phyloP scores from a whole-genome alignment of 2,113 vertebrate species.

The Calyptomena viridis region DNA sequence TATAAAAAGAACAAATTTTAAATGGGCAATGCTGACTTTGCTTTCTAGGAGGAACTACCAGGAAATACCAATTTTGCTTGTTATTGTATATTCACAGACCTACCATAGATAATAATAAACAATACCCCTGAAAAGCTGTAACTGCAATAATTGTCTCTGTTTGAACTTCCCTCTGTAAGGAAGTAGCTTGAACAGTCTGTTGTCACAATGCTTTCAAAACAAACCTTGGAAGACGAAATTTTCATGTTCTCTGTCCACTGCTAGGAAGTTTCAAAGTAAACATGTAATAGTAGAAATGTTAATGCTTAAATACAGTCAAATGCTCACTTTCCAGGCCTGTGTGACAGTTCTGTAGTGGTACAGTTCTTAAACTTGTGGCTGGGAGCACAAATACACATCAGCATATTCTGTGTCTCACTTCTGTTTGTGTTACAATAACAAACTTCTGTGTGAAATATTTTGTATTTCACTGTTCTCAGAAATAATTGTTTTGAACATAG shows the following conservation, averaged over 20 bases:
- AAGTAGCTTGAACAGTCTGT: slow-evolving; percentile 15
- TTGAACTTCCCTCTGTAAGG: slow-evolving; percentile 20
- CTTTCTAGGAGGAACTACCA: background rate
- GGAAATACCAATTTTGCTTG: background rate
- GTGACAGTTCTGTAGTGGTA: background rate
- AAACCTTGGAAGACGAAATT: slow-evolving; percentile 14
- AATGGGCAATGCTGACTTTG: background rate
- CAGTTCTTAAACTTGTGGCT: background rate
- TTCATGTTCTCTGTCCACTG: background rate
- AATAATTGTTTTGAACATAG: background rate
- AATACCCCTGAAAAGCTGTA: slow-evolving; percentile 21
- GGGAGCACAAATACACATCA: background rate
- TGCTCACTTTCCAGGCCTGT: background rate
- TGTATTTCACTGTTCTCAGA: slow-evolving; percentile 16
- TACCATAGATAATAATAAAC: background rate
- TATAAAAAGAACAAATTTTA: background rate
- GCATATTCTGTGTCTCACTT: background rate
- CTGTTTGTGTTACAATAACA: background rate
- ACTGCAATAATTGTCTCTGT: slow-evolving; percentile 34
- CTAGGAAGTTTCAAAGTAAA: background rate
- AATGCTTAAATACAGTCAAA: slow-evolving; percentile 8
- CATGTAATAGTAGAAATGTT: background rate
- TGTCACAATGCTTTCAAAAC: slow-evolving; percentile 52
- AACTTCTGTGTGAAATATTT: slow-evolving; percentile 2
- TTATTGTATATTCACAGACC: slow-evolving; percentile 15